Evolutionary conservation across 2,797 vertebrate genomes (phyloP), one percentile per base, ranked within the genome.

Genomic region (Thaleichthys pacificus): DNA sequence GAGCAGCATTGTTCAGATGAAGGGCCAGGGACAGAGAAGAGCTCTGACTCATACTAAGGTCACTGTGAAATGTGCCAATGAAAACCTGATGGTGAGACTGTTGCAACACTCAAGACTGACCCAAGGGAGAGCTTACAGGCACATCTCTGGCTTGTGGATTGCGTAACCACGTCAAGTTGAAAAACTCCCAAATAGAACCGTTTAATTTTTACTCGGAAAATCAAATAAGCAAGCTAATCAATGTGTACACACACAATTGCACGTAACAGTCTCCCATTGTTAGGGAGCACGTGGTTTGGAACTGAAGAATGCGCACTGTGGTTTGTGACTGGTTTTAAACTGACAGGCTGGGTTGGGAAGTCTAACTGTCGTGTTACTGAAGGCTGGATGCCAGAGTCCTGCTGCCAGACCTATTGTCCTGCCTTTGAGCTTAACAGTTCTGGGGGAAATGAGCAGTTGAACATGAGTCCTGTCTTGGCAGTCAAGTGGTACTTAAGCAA

Each of bases 391-490:
- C 83, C 85, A 88, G 14, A 77, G 70, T 67, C 67, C 47, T 38
- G 22, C 67, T 81, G 82, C 80, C 86, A 90, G 69, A 70, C 49
- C 4, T 64, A 79, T 82, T 86, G 82, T 87, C 49, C 62, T 77
- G 73, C 74, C 15, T 73, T 69, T 66, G 70, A 80, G 60, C 54
- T 76, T 76, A 82, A 85, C 79, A 74, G 71, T 75, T 77, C 82
- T 47, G 42, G 51, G 63, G 30, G 80, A 68, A 79, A 81, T 84
- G 68, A 84, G 76, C 66, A 66, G 80, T 38, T 76, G 73, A 87
- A 85, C 80, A 88, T 77, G 80, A 86, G 76, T 89, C 77, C 73
- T 83, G 81, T 84, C 60, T 73, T 86, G 86, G 82, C 79, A 85
- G 87, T 72, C 75, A 84, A 88, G 70, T 77, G 78, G 68, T 76